A percentile compares a stretch with the other conserved stretches of the same genome.
phyloP scores from a whole-genome alignment of 2,888 invertebrate genomes.

The Calameuta filiformis region DNA sequence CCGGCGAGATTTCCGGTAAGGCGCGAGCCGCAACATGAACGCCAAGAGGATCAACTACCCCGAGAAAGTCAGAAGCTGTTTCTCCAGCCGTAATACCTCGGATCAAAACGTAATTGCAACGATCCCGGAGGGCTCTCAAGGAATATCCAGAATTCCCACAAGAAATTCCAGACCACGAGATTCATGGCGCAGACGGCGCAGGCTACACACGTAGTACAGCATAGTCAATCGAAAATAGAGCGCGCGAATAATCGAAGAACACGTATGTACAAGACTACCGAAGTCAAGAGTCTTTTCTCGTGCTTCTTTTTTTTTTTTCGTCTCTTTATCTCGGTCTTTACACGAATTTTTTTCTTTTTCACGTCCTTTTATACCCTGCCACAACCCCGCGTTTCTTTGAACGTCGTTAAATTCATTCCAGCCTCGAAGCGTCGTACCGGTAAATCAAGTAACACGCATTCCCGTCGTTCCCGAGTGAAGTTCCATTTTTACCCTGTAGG shows the following conservation, averaged over 20 bases:
- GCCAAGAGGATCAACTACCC: background rate
- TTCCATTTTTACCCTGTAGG: slow-evolving; percentile 9
- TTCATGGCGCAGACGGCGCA: background rate
- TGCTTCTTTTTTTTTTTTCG: background rate
- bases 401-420: background rate
- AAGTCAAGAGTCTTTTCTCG: background rate
- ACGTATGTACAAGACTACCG: background rate
- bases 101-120: background rate
- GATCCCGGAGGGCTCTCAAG: background rate
- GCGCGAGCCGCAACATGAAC: background rate
- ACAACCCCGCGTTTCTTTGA: background rate
- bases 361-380: background rate
- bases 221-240: background rate
- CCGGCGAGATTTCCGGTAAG: background rate
- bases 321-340: background rate
- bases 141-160: background rate
- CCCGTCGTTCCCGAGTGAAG: slow-evolving; percentile 23
- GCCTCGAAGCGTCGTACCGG: background rate
- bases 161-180: background rate
- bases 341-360: background rate
- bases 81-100: background rate
- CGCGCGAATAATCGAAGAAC: background rate
- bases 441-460: slow-evolving; percentile 22
- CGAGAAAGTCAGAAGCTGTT: background rate
- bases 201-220: background rate